Percentiles rank a stretch among this genome's conserved stretches.
These are phyloP conservation scores for Florisuga fusca DNA, from an alignment of 2,797 vertebrate species.

Conservation along the genomic window DNA sequence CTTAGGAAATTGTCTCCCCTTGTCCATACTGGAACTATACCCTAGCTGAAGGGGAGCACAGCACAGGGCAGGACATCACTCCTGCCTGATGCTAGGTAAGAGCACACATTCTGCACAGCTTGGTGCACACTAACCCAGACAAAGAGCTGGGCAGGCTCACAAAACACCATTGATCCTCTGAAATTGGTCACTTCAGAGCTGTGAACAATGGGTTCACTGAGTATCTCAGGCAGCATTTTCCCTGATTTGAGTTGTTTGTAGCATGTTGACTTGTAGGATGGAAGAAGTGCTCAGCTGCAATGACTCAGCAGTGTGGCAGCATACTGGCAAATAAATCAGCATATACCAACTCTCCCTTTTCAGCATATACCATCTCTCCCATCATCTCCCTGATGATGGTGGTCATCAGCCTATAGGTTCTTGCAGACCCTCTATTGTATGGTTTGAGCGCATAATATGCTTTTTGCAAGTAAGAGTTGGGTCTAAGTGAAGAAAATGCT, in stretches of 20 bases:
- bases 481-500: background rate
- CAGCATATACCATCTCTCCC: too few species aligned
- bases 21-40: too few species aligned
- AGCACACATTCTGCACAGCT: background rate
- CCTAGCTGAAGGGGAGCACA: accelerated
- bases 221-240: background rate
- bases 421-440: background rate
- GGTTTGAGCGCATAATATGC: background rate
- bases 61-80: accelerated
- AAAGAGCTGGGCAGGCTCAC: background rate
- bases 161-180: background rate
- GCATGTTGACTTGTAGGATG: background rate
- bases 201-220: accelerated
- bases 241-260: background rate
- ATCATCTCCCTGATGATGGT: too few species aligned
- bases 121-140: background rate
- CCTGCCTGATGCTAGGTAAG: accelerated
- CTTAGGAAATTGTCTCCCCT: background rate
- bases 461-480: background rate
- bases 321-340: background rate
- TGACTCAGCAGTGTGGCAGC: background rate
- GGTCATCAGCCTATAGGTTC: background rate
- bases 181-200: background rate
- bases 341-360: background rate
- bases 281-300: background rate